phyloP scores from a whole-genome alignment of 2,797 vertebrate species.

The Pogoniulus pusillus region DNA sequence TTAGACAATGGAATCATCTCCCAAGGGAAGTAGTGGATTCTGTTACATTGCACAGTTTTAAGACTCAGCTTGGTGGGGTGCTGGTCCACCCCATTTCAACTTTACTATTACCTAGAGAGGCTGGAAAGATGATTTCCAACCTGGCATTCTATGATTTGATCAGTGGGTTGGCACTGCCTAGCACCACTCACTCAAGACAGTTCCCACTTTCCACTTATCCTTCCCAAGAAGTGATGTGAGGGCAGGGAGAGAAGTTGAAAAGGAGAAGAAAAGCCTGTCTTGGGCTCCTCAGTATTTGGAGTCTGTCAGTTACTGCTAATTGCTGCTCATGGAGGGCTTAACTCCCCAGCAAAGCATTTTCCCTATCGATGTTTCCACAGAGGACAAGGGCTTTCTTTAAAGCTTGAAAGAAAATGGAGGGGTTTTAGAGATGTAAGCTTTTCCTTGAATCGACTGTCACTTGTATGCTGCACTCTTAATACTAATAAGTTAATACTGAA shows the following conservation, averaged over 20 bases:
- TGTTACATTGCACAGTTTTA: too few species aligned
- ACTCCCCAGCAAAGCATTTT: background rate
- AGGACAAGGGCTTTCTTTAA: conserved; percentile 19
- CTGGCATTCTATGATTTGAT: too few species aligned
- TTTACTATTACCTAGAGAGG: too few species aligned
- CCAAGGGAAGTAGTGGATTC: too few species aligned
- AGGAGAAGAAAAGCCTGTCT: background rate
- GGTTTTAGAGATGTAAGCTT: conserved; percentile 36
- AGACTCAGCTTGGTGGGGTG: too few species aligned
- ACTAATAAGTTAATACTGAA: conserved; percentile 24
- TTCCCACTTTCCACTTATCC: too few species aligned
- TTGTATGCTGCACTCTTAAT: background rate
- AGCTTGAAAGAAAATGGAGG: conserved; percentile 6
- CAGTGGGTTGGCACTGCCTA: too few species aligned
- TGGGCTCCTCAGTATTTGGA: background rate
- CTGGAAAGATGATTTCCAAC: too few species aligned
- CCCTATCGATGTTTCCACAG: conserved; percentile 28
- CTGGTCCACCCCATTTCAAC: too few species aligned
- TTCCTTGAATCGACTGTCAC: conserved; percentile 10
- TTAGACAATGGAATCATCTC: too few species aligned
- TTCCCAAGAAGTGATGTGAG: background rate
- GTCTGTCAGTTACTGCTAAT: background rate
- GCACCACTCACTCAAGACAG: background rate
- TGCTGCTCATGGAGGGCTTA: background rate
- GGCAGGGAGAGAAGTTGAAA: background rate